Conservation (phyloP, 2,113 vertebrate genomes). For the Apeltes quadracus region DNA sequence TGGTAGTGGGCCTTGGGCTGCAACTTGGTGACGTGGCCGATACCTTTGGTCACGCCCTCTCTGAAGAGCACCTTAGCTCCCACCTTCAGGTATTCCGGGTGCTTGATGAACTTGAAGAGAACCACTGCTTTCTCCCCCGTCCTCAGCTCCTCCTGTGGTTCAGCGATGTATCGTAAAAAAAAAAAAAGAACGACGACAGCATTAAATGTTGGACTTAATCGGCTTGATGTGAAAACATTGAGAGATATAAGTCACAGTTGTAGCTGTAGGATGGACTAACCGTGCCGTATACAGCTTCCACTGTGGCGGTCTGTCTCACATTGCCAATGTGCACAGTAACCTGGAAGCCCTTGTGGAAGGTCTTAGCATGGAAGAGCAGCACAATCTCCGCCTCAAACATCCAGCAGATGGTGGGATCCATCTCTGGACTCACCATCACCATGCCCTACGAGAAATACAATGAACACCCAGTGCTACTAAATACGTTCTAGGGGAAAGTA, state of each 20-base stretch:
- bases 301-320: conserved; percentile 93
- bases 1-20: conserved; percentile 82
- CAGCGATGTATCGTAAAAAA: conserved; percentile 1
- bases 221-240: neutral
- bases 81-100: conserved; percentile 96
- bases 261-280: conserved; percentile 72
- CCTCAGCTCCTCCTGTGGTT: conserved; percentile 89
- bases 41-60: conserved; percentile 96
- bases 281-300: conserved; percentile 95
- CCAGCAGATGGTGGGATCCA: conserved; percentile 97
- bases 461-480: neutral
- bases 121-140: conserved; percentile 97
- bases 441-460: conserved; percentile 84
- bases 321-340: conserved; percentile 97
- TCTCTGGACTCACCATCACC: conserved; percentile 98
- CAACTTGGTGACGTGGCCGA: conserved; percentile 94
- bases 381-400: conserved; percentile 97
- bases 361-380: conserved; percentile 94
- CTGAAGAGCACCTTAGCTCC: conserved; percentile 97
- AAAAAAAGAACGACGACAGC: neutral
- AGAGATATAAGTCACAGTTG: neutral
- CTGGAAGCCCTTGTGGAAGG: conserved; percentile 97
- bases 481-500: neutral
- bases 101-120: conserved; percentile 96
- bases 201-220: neutral